These are phyloP conservation scores for Gymnosoma rotundatum DNA, from an alignment of 2,888 invertebrate genomes.

Conservation along the genomic window DNA sequence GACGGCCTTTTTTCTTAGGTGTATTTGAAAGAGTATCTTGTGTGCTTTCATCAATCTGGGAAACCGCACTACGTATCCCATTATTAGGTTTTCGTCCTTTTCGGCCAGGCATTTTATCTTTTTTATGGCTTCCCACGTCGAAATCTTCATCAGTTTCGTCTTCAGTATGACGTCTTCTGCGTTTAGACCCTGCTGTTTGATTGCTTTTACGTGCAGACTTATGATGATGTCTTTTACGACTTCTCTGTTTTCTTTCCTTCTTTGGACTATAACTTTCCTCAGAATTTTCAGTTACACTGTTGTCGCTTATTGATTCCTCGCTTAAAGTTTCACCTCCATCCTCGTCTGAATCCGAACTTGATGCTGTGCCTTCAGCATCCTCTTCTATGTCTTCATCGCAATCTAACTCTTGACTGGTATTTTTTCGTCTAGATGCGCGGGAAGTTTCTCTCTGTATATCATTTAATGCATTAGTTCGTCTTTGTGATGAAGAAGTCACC, in stretches of 20 bases:
- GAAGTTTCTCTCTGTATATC: constrained; percentile 71
- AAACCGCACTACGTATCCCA: constrained; percentile 39
- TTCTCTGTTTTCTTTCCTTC: constrained; percentile 76
- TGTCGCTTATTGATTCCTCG: constrained; percentile 73
- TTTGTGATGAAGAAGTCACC: constrained; percentile 79
- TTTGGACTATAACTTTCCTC: constrained; percentile 84
- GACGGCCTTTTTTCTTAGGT: constrained; percentile 76
- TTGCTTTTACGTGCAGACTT: constrained; percentile 55
- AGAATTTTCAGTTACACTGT: constrained; percentile 82
- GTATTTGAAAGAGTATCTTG: constrained; percentile 75
- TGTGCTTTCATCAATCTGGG: constrained; percentile 77
- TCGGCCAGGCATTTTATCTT: constrained; percentile 53
- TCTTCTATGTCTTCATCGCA: constrained; percentile 69
- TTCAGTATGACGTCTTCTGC: constrained; percentile 66
- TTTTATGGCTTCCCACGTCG: constrained; percentile 66
- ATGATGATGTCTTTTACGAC: constrained; percentile 64
- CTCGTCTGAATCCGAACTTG: constrained; percentile 69
- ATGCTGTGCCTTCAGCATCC: constrained; percentile 51
- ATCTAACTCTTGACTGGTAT: constrained; percentile 76
- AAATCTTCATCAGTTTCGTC: constrained; percentile 74
- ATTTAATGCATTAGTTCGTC: constrained; percentile 70
- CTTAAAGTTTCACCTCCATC: constrained; percentile 62
- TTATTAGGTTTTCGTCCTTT: constrained; percentile 53
- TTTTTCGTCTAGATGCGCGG: constrained; percentile 74
- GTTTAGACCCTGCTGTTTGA: constrained; percentile 51